A percentile compares a stretch with the other conserved stretches of the same genome.
Conservation (phyloP, 2,888 invertebrate species). For the Drosophila birchii region DNA sequence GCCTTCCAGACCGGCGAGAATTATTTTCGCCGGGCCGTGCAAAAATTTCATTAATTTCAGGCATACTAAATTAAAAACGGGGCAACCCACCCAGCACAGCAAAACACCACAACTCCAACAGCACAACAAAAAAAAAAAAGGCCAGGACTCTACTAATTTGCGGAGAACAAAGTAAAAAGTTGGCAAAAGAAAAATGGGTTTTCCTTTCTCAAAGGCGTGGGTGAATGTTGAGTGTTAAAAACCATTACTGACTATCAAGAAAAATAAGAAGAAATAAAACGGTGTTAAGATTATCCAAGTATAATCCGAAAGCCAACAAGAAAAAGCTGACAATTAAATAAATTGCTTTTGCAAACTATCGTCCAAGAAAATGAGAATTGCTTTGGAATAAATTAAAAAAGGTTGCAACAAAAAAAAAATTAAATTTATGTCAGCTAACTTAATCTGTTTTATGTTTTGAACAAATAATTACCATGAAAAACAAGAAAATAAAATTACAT, state of each 20-base stretch:
- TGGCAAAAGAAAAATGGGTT: slow-evolving; percentile 12
- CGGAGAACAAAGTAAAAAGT: slow-evolving; percentile 11
- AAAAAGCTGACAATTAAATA: slow-evolving; percentile 5
- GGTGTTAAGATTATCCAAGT: slow-evolving; percentile 8
- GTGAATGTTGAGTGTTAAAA: slow-evolving; percentile 5
- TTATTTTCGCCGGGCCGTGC: slow-evolving; percentile 58
- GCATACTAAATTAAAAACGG: slow-evolving; percentile 58
- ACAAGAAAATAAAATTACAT: background rate
- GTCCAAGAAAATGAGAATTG: background rate
- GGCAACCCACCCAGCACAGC: slow-evolving; percentile 7
- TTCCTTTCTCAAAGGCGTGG: slow-evolving; percentile 1
- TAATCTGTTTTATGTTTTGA: background rate
- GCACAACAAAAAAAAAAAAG: background rate
- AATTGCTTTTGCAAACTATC: slow-evolving; percentile 6
- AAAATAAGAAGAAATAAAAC: background rate
- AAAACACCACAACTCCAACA: slow-evolving; percentile 1
- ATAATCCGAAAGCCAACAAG: background rate
- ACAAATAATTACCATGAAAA: background rate
- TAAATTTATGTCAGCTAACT: background rate
- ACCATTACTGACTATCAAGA: slow-evolving; percentile 8
- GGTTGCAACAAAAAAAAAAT: background rate
- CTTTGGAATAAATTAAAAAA: background rate
- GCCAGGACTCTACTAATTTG: slow-evolving; percentile 16
- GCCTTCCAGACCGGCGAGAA: slow-evolving; percentile 49
- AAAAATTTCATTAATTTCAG: slow-evolving; percentile 67